Evolutionary conservation across 2,888 invertebrate genomes (phyloP), one percentile per base, ranked within the genome.

Genomic region (Tenthredo notha): DNA sequence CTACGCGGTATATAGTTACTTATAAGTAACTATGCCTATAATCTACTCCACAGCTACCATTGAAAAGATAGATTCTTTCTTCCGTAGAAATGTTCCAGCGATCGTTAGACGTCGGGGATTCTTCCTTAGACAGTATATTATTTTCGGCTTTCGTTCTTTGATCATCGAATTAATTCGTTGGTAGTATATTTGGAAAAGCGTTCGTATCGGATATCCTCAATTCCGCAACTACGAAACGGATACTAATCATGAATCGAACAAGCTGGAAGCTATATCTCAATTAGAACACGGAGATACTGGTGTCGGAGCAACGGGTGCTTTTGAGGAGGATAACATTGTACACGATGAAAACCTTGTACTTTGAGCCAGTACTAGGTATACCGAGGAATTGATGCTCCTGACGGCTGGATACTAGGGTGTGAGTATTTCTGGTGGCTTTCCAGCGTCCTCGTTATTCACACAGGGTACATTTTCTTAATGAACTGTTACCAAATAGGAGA

Each of bases 301-400:
- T 47, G 15, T 43, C 75, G 75, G 47, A 37, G 4, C 37, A 29
- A 54, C 37, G 78, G 58, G 58, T 78, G 37, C n/a, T 54, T 33
- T 58, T 43, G 25, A 78, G 58, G 37, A 50, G n/a, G 54, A 54
- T 47, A 54, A 78, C 78, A 78, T 58, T 58, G 33, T 47, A n/a
- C n/a, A 33, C 50, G 33, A 78, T 78, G 9, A 58, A 78, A 78
- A 54, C 18, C 33, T 9, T n/a, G 58, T 25, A 25, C 77, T n/a
- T 37, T n/a, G 10, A 47, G 54, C 58, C 3, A 78, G 37, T 47
- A 33, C 54, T 40, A 37, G 37, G 7, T 37, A 40, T 25, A 25
- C 77, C 54, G 54, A 78, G 78, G 58, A 33, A 78, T 78, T 78
- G 78, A 58, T 29, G 58, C 47, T 47, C 5, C 15, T 33, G 77